Evolutionary conservation across 1,140 invertebrate species (phyloP).

Genomic region (Belonocnema kinseyi): DNA sequence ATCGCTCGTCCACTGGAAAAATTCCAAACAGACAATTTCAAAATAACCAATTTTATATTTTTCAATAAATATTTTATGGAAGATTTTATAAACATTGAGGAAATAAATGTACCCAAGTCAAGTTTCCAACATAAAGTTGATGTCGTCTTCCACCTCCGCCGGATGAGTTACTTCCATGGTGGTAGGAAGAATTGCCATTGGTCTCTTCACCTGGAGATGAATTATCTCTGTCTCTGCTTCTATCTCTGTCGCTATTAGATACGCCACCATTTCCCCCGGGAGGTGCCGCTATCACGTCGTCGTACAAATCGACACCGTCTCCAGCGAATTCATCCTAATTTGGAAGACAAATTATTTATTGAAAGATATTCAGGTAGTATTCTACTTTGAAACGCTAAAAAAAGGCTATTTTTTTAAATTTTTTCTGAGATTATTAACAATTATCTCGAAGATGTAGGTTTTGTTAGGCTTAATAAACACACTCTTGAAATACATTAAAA

Average conservation of each 20-base stretch:
- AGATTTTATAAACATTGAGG: too few species aligned
- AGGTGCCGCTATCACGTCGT: conserved; percentile 93
- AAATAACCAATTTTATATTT: too few species aligned
- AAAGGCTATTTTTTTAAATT: too few species aligned
- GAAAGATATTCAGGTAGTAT: too few species aligned
- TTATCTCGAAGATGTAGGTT: too few species aligned
- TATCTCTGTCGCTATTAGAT: conserved; percentile 63
- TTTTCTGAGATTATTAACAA: too few species aligned
- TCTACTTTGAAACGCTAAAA: too few species aligned
- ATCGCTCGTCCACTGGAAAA: conserved; percentile 96
- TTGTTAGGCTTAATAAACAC: too few species aligned
- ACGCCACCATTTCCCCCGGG: conserved; percentile 67
- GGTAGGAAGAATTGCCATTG: conserved; percentile 83
- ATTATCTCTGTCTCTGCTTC: conserved; percentile 60
- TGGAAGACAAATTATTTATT: conserved; percentile 36
- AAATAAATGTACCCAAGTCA: conserved; percentile 84
- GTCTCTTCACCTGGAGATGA: conserved; percentile 78
- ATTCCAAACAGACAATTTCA: background rate
- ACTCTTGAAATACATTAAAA: too few species aligned
- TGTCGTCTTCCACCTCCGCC: conserved; percentile 86
- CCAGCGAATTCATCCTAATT: conserved; percentile 87
- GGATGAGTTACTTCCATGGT: conserved; percentile 81
- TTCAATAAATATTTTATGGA: too few species aligned
- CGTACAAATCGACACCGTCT: conserved; percentile 94
- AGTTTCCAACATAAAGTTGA: conserved; percentile 96